phyloP scores from a whole-genome alignment of 2,113 vertebrate genomes.

The Chunga burmeisteri region DNA sequence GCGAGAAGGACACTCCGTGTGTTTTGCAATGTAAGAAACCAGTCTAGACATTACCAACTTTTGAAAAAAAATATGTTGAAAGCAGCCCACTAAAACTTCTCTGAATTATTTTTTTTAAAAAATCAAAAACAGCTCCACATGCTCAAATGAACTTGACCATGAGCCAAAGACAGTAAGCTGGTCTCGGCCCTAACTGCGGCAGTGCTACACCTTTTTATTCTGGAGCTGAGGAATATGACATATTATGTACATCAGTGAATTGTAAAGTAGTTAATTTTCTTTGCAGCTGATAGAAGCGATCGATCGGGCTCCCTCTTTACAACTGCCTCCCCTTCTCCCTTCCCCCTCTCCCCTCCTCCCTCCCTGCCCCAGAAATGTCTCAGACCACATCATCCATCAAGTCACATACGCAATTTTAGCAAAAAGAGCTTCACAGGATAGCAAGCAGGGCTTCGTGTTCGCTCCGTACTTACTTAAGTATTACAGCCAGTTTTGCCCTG shows the following conservation, averaged over 20 bases:
- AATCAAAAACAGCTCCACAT: background rate
- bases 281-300: background rate
- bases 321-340: background rate
- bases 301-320: background rate
- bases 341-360: background rate
- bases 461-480: background rate
- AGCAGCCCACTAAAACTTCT: slow-evolving; percentile 7
- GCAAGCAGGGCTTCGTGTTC: background rate
- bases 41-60: slow-evolving; percentile 48
- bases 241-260: slow-evolving; percentile 27
- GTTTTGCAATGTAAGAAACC: slow-evolving; percentile 44
- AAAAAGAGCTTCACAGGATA: background rate
- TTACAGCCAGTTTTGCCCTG: background rate
- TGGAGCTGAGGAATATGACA: background rate
- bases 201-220: background rate
- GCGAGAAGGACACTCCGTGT: background rate
- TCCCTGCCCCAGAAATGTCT: background rate
- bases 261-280: slow-evolving; percentile 38
- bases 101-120: background rate
- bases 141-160: background rate
- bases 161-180: background rate
- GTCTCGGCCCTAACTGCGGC: fast-evolving
- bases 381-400: background rate
- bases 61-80: slow-evolving; percentile 51
- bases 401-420: background rate